Evolutionary conservation across 1,140 invertebrate genomes (phyloP).

Genomic region (Drosophila ogumai): DNA sequence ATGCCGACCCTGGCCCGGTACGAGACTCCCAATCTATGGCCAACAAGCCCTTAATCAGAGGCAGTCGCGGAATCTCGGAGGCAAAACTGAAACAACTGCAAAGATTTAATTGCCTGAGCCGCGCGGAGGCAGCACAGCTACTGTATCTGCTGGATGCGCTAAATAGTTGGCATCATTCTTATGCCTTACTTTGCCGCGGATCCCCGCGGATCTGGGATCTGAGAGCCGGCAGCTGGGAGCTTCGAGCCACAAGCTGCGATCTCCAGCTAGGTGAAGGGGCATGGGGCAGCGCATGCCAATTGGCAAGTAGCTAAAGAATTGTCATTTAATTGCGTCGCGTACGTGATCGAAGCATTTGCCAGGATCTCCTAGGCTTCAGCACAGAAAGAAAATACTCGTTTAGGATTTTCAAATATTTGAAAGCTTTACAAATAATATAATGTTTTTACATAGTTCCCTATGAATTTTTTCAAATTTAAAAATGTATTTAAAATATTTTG

Average conservation of each 20-base stretch:
- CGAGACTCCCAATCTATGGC: constrained; percentile 58
- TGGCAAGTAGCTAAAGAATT: constrained; percentile 82
- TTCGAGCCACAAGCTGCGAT: neutral
- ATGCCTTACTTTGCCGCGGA: constrained; percentile 72
- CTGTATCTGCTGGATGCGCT: constrained; percentile 80
- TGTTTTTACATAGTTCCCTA: too few species aligned
- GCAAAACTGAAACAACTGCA: constrained; percentile 74
- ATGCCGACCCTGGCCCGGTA: constrained; percentile 3
- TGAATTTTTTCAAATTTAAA: too few species aligned
- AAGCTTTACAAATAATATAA: neutral
- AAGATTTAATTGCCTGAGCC: constrained; percentile 76
- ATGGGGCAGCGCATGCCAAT: constrained; percentile 71
- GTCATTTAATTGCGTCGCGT: constrained; percentile 83
- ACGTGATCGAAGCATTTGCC: constrained; percentile 81
- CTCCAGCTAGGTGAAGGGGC: constrained; percentile 11
- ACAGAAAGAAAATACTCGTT: neutral
- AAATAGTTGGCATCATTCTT: constrained; percentile 83
- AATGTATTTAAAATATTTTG: too few species aligned
- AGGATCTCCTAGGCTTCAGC: constrained; percentile 29
- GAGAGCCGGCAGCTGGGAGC: constrained; percentile 3
- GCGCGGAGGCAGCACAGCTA: constrained; percentile 40
- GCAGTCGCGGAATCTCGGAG: constrained; percentile 63
- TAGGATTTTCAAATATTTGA: too few species aligned
- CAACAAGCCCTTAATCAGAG: constrained; percentile 77
- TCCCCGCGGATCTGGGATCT: constrained; percentile 18